These are phyloP conservation scores for Macrophya annulata DNA, from an alignment of 2,888 invertebrate species.

Conservation along the genomic window DNA sequence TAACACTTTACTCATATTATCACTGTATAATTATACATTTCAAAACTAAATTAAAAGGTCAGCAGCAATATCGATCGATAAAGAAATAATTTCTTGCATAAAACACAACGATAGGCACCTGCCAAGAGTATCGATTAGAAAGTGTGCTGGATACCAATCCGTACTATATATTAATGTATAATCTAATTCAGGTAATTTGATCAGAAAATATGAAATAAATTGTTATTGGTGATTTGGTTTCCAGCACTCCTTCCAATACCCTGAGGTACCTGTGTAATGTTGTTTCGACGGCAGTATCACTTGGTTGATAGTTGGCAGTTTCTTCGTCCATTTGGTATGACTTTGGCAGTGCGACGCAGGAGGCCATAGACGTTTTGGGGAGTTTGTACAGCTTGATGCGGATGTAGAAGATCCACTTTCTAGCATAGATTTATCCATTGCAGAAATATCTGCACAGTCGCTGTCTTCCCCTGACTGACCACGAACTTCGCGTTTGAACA, in stretches of 20 bases:
- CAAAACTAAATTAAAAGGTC: slow-evolving; percentile 17
- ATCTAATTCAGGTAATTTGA: background rate
- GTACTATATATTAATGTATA: background rate
- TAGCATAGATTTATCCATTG: slow-evolving; percentile 73
- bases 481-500: slow-evolving; percentile 79
- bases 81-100: slow-evolving; percentile 43
- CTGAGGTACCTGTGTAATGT: slow-evolving; percentile 74
- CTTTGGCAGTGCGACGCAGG: slow-evolving; percentile 75
- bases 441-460: slow-evolving; percentile 76
- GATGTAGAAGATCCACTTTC: slow-evolving; percentile 83
- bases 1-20: background rate
- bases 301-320: slow-evolving; percentile 79
- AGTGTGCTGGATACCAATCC: slow-evolving; percentile 27
- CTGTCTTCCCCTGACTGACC: slow-evolving; percentile 83
- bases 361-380: slow-evolving; percentile 83
- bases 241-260: slow-evolving; percentile 38
- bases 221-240: slow-evolving; percentile 14
- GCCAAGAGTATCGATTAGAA: slow-evolving; percentile 35
- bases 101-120: slow-evolving; percentile 39
- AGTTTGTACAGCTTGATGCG: slow-evolving; percentile 84
- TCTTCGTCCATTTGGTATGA: slow-evolving; percentile 80
- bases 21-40: background rate
- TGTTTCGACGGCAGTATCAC: slow-evolving; percentile 74
- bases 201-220: background rate
- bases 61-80: slow-evolving; percentile 34